Conservation (phyloP, 2,113 vertebrate species). For the Procavia capensis region DNA sequence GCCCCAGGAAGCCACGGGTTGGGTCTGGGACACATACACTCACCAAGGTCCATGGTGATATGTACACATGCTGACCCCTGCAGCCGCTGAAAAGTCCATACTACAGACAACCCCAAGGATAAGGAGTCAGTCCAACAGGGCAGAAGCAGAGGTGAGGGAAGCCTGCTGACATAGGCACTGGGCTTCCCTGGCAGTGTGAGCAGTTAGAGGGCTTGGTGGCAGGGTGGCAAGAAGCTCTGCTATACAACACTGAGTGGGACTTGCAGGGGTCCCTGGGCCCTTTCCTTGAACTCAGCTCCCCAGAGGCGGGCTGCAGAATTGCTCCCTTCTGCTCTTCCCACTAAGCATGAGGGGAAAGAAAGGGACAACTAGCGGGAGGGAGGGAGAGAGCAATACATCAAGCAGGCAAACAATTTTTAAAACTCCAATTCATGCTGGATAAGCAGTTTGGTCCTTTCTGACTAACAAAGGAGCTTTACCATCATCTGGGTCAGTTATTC, state of each 20-base stretch:
- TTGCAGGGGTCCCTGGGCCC: background rate
- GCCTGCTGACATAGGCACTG: background rate
- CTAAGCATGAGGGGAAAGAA: background rate
- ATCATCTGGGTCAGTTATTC: constrained; percentile 66
- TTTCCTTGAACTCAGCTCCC: background rate
- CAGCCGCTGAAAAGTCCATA: background rate
- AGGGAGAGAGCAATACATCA: background rate
- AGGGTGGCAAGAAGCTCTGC: too few relatives aligned
- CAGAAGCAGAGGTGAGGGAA: background rate
- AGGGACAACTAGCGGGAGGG: background rate
- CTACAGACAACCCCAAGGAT: background rate
- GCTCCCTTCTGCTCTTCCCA: background rate
- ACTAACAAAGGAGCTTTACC: constrained; percentile 51
- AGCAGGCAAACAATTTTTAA: background rate
- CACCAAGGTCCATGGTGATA: background rate
- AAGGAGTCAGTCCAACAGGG: background rate
- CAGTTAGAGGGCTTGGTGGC: background rate
- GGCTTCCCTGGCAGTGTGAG: background rate
- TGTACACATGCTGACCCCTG: fast-evolving
- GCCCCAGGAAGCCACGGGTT: background rate
- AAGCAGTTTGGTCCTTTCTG: constrained; percentile 67
- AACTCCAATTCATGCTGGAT: constrained; percentile 58
- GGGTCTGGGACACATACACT: background rate
- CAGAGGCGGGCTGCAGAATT: background rate
- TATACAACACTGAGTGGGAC: background rate